Conservation (phyloP, 2,797 vertebrate genomes). For the Lepus townsendii region DNA sequence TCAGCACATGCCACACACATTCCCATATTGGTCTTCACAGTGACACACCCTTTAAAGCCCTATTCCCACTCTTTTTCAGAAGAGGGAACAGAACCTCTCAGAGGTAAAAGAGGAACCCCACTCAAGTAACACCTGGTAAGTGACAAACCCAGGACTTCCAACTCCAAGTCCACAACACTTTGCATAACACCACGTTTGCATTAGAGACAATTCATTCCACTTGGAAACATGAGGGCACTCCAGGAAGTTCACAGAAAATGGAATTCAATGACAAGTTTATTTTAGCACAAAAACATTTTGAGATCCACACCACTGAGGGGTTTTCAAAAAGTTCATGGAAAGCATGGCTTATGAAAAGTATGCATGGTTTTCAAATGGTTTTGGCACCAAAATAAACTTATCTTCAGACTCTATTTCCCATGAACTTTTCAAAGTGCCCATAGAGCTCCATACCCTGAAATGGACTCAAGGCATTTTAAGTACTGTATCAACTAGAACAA, state of each 20-base stretch:
- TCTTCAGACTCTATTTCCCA: no score
- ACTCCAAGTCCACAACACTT: not conserved
- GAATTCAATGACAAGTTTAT: no score
- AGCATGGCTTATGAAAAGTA: no score
- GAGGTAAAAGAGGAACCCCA: not conserved
- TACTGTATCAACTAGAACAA: not conserved
- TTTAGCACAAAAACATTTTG: no score
- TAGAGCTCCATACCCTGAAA: not conserved
- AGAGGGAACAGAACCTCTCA: not conserved
- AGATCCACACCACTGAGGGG: no score
- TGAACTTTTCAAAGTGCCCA: no score
- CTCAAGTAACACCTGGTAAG: not conserved
- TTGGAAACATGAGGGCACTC: not conserved
- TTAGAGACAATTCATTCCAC: slow-evolving; percentile 11
- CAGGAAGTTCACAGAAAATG: no score
- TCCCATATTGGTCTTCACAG: not conserved
- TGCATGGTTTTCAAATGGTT: no score
- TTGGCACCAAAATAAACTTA: no score
- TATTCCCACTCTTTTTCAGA: not conserved
- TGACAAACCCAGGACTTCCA: not conserved
- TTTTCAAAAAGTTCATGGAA: no score
- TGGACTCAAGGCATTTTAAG: slow-evolving; percentile 1
- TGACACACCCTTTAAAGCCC: not conserved
- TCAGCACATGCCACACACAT: not conserved
- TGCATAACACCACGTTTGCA: not conserved